These are phyloP conservation scores for Gnatocerus cornutus DNA, from an alignment of 2,888 invertebrate species.

Conservation along the genomic window DNA sequence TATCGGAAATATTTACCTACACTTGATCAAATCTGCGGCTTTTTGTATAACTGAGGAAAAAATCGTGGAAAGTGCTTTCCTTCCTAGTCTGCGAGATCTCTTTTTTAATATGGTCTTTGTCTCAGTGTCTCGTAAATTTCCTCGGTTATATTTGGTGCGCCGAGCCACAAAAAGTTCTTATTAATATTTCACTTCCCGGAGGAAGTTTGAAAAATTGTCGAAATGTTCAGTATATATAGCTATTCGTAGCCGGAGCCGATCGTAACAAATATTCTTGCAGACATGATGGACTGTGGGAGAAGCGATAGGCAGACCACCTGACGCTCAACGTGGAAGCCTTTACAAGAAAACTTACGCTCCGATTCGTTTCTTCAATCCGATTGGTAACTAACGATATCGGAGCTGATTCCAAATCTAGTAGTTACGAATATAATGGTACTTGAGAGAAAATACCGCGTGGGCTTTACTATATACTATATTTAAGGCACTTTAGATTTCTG, in stretches of 20 bases:
- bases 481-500: conserved; percentile 20
- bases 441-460: neutral
- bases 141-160: conserved; percentile 26
- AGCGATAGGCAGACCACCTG: conserved; percentile 64
- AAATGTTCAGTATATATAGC: conserved; percentile 59
- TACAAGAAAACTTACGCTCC: conserved; percentile 57
- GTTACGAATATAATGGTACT: conserved; percentile 36
- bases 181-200: conserved; percentile 50
- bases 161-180: conserved; percentile 43
- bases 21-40: too few relatives aligned
- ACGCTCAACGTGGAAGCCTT: conserved; percentile 56
- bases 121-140: conserved; percentile 41
- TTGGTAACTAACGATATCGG: conserved; percentile 58
- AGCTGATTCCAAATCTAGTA: conserved; percentile 20
- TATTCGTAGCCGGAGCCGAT: conserved; percentile 59
- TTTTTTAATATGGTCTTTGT: conserved; percentile 34
- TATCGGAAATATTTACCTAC: too few relatives aligned
- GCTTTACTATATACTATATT: conserved; percentile 11
- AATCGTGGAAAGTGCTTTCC: neutral
- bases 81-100: neutral
- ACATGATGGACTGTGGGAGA: conserved; percentile 69
- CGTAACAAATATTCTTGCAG: conserved; percentile 64
- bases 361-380: conserved; percentile 59
- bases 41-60: neutral
- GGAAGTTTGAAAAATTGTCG: conserved; percentile 61